A percentile compares a stretch with the other conserved stretches of the same genome.
Evolutionary conservation across 1,140 invertebrate genomes (phyloP).

Genomic region (Lasioglossum baleicum): DNA sequence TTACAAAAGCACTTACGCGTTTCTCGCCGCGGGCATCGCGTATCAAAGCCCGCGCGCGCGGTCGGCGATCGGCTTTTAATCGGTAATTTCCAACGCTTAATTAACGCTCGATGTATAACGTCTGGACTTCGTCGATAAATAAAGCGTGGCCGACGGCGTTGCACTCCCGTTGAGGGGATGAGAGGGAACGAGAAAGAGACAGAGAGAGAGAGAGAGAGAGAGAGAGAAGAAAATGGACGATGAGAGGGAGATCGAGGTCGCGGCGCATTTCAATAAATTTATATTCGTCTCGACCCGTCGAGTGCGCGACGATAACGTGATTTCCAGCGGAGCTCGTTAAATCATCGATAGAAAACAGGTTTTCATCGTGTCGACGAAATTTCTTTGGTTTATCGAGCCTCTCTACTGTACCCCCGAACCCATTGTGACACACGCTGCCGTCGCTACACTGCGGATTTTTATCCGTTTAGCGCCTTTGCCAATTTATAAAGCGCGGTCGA

Average conservation of each 20-base stretch:
- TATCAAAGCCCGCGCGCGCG: slow-evolving; percentile 9
- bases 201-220: not conserved
- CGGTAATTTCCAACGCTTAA: slow-evolving; percentile 42
- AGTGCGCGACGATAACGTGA: not conserved
- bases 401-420: too few species aligned
- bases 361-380: not conserved
- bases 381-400: not conserved
- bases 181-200: not conserved
- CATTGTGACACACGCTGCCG: too few species aligned
- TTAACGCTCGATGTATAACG: slow-evolving; percentile 38
- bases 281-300: slow-evolving; percentile 25
- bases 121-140: slow-evolving; percentile 27
- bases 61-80: slow-evolving; percentile 31
- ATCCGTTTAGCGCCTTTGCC: too few species aligned
- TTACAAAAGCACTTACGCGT: not conserved
- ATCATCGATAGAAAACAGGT: slow-evolving; percentile 1
- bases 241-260: slow-evolving; percentile 22
- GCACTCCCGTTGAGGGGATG: not conserved
- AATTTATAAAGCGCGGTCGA: too few species aligned
- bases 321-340: not conserved
- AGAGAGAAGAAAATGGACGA: not conserved
- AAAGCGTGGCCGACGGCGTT: slow-evolving; percentile 11
- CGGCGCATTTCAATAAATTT: slow-evolving; percentile 2
- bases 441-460: too few species aligned
- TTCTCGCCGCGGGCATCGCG: not conserved